These are phyloP conservation scores for Syngnathus rostellatus DNA, from an alignment of 2,797 vertebrate genomes.

Conservation along the genomic window DNA sequence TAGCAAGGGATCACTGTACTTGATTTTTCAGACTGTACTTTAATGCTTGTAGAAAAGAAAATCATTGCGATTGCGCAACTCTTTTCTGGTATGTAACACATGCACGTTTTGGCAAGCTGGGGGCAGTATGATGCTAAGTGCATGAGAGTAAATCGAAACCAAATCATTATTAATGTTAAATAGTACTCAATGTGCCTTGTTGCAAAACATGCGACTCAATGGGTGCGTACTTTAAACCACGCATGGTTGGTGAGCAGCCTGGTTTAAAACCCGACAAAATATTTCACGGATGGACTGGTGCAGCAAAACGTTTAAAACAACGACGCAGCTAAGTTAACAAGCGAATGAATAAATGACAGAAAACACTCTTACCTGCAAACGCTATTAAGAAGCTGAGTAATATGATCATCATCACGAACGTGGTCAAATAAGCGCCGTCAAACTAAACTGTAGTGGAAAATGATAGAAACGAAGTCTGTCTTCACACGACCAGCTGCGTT, in stretches of 20 bases:
- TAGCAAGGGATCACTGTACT: too few species aligned
- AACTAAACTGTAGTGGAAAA: background rate
- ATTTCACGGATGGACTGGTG: background rate
- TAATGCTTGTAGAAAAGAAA: too few species aligned
- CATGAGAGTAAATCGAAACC: too few species aligned
- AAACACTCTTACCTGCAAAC: slow-evolving; percentile 25
- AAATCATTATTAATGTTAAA: background rate
- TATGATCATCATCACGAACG: slow-evolving; percentile 12
- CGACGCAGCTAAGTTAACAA: background rate
- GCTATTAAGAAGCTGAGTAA: slow-evolving; percentile 9
- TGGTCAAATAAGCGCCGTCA: accelerated
- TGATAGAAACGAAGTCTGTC: too few species aligned
- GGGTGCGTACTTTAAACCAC: background rate
- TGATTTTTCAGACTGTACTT: too few species aligned
- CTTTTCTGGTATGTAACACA: too few species aligned
- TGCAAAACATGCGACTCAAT: background rate
- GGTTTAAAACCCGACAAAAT: background rate
- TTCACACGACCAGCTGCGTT: background rate
- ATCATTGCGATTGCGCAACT: too few species aligned
- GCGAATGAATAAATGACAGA: background rate
- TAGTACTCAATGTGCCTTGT: background rate
- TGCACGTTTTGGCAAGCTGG: too few species aligned
- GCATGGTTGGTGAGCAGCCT: background rate
- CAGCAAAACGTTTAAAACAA: too few species aligned
- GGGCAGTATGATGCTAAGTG: too few species aligned